These are phyloP conservation scores for Oophaga sylvatica DNA, from an alignment of 2,797 vertebrate species.

Conservation along the genomic window DNA sequence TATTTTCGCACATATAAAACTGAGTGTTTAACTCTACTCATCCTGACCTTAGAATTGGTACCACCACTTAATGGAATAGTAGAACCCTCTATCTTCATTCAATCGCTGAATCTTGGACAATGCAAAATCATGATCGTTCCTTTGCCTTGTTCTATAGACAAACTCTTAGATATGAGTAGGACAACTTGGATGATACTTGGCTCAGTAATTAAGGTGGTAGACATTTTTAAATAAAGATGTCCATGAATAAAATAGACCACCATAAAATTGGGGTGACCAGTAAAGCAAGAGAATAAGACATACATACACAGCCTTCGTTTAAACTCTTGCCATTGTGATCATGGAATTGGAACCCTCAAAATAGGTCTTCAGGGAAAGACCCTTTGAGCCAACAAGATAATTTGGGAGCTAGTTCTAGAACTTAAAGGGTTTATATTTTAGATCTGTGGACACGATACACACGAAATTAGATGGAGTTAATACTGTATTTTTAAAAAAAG, in stretches of 20 bases:
- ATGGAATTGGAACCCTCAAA: neutral
- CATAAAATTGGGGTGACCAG: neutral
- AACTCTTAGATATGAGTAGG: neutral
- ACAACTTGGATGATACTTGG: neutral
- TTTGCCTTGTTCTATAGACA: neutral
- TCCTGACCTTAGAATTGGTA: no score
- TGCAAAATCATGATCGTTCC: neutral
- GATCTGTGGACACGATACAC: neutral
- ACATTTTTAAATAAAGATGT: neutral
- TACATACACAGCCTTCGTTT: neutral
- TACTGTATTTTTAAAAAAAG: slow-evolving; percentile 7
- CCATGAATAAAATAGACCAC: neutral
- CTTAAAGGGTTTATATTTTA: neutral
- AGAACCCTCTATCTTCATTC: neutral
- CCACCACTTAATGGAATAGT: neutral
- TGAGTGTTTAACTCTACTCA: no score
- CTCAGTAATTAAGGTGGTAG: neutral
- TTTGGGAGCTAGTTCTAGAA: neutral
- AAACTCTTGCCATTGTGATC: neutral
- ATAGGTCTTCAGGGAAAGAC: neutral
- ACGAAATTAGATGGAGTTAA: slow-evolving; percentile 1
- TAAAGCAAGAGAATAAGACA: neutral
- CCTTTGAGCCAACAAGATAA: neutral
- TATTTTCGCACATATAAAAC: no score
- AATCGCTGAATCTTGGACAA: neutral